Evolutionary conservation across 2,888 invertebrate genomes (phyloP).

Genomic region (Neocrepidodera transversa): DNA sequence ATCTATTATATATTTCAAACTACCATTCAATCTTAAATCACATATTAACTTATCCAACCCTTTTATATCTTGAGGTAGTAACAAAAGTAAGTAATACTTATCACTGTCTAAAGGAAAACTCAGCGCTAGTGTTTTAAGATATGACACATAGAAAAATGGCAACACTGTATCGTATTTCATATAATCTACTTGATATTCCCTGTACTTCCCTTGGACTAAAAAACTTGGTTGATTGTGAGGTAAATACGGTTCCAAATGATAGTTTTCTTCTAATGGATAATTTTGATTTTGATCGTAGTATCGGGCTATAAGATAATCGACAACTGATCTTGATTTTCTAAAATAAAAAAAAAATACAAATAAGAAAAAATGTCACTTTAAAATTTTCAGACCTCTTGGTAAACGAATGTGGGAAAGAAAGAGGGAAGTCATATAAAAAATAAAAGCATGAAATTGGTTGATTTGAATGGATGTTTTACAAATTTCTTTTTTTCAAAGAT

Average conservation of each 20-base stretch:
- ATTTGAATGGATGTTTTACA: too few species aligned
- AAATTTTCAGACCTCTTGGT: too few species aligned
- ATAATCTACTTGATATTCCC: conserved; percentile 66
- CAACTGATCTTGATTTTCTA: conserved; percentile 50
- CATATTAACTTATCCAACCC: conserved; percentile 71
- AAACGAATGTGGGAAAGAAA: too few species aligned
- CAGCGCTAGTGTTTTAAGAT: conserved; percentile 74
- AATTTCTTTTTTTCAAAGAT: too few species aligned
- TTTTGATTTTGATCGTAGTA: conserved; percentile 56
- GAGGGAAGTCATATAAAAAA: too few species aligned
- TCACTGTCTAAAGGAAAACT: conserved; percentile 82
- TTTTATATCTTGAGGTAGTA: conserved; percentile 70
- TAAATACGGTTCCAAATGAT: conserved; percentile 36
- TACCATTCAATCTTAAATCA: conserved; percentile 68
- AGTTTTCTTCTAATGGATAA: not conserved
- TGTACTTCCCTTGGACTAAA: conserved; percentile 60
- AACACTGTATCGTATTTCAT: conserved; percentile 80
- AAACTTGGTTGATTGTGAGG: conserved; percentile 52
- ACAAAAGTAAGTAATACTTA: conserved; percentile 77
- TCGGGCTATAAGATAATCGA: conserved; percentile 56
- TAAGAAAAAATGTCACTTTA: not conserved
- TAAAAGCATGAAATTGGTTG: too few species aligned
- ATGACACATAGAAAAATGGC: conserved; percentile 77
- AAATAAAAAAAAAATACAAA: not conserved
- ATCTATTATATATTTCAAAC: conserved; percentile 71